Conservation (phyloP, 2,113 vertebrate genomes). For the Chascanopsetta lugubris region DNA sequence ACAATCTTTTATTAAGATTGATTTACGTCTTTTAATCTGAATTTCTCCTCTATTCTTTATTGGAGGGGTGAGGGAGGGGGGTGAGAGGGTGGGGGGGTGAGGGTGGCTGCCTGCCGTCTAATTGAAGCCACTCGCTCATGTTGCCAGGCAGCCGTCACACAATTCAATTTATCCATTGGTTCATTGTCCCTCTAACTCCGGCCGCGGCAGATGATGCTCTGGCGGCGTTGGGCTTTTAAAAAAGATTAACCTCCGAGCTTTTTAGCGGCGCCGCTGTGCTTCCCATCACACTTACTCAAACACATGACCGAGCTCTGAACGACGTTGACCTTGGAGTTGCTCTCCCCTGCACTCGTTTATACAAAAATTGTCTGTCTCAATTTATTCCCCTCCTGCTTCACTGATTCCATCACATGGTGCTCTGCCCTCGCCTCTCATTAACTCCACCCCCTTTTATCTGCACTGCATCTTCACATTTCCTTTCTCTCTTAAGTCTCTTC, state of each 20-base stretch:
- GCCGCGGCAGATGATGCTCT: conserved; percentile 16
- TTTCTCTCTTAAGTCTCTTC: neutral
- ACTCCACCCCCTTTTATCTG: neutral
- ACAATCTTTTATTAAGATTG: conserved; percentile 12
- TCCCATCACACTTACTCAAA: conserved; percentile 12
- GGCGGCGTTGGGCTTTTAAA: conserved; percentile 16
- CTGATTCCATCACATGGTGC: neutral
- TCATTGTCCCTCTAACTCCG: conserved; percentile 16
- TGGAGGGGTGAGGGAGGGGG: neutral
- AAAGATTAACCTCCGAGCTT: conserved; percentile 10
- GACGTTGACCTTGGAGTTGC: conserved; percentile 26
- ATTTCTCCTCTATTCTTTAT: conserved; percentile 29
- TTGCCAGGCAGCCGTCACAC: conserved; percentile 34
- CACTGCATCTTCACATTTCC: neutral
- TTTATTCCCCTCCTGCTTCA: neutral
- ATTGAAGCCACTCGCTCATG: conserved; percentile 24
- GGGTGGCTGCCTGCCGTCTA: neutral
- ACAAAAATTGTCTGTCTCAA: conserved; percentile 12
- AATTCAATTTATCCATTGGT: neutral
- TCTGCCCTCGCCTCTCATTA: neutral
- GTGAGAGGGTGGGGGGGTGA: neutral
- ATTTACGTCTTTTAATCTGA: conserved; percentile 68
- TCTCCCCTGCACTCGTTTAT: conserved; percentile 8
- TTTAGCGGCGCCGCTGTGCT: conserved; percentile 39
- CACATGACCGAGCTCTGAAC: conserved; percentile 19